These are phyloP conservation scores for Mactromeris polynyma DNA, from an alignment of 2,888 invertebrate genomes.

Conservation along the genomic window DNA sequence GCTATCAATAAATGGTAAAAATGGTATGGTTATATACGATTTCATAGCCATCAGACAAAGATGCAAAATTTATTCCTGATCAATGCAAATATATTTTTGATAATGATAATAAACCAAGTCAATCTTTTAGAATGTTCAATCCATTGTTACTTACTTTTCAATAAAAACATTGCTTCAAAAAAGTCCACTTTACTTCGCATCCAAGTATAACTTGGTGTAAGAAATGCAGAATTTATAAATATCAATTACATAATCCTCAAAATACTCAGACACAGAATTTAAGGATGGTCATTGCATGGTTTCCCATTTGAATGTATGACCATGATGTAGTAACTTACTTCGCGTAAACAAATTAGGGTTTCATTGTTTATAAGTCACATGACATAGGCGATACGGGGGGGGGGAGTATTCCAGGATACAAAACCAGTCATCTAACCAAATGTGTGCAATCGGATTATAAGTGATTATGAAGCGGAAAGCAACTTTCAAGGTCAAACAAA, in stretches of 20 bases:
- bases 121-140: too few species aligned
- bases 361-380: background rate
- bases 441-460: background rate
- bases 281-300: background rate
- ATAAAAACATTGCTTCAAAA: background rate
- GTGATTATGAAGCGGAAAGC: background rate
- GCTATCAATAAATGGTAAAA: too few species aligned
- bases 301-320: background rate
- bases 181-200: background rate
- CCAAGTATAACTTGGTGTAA: background rate
- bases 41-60: too few species aligned
- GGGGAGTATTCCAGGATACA: background rate
- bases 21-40: too few species aligned
- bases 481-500: background rate
- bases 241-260: background rate
- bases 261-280: background rate
- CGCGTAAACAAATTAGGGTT: background rate
- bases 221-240: background rate
- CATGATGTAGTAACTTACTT: background rate
- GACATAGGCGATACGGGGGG: background rate
- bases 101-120: too few species aligned
- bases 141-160: background rate
- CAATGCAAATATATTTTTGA: background rate
- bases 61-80: too few species aligned
- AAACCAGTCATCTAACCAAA: background rate